These are phyloP conservation scores for Agapetus fuscipes DNA, from an alignment of 2,888 invertebrate genomes.

Conservation along the genomic window DNA sequence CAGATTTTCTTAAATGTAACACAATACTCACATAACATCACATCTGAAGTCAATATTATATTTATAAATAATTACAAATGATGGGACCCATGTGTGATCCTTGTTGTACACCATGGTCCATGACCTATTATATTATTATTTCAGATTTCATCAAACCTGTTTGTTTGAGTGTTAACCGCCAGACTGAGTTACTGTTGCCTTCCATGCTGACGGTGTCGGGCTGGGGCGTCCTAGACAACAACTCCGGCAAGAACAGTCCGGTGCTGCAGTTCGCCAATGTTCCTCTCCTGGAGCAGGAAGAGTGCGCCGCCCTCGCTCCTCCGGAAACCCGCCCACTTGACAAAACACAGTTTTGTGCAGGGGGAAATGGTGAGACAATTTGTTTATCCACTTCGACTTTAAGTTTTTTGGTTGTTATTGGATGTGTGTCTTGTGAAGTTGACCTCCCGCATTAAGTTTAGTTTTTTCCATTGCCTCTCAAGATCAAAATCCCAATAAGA, in stretches of 20 bases:
- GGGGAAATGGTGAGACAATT: constrained; percentile 18
- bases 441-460: too few relatives aligned
- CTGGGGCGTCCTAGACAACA: constrained; percentile 16
- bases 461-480: too few relatives aligned
- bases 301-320: constrained; percentile 15
- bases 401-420: too few relatives aligned
- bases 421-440: too few relatives aligned
- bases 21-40: not conserved
- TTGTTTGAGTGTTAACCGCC: constrained; percentile 24
- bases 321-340: constrained; percentile 33
- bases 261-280: constrained; percentile 11
- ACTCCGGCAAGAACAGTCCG: constrained; percentile 1
- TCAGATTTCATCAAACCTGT: constrained; percentile 28
- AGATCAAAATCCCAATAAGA: too few relatives aligned
- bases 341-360: constrained; percentile 23
- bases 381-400: too few relatives aligned
- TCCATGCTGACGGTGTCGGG: constrained; percentile 8
- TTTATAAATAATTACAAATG: too few relatives aligned
- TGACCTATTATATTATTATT: too few relatives aligned
- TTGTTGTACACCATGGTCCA: too few relatives aligned
- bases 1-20: too few relatives aligned
- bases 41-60: not conserved
- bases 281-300: constrained; percentile 10
- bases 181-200: not conserved
- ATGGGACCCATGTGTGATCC: too few relatives aligned